Evolutionary conservation across 2,888 invertebrate genomes (phyloP).

Genomic region (Aphidoletes aphidimyza): DNA sequence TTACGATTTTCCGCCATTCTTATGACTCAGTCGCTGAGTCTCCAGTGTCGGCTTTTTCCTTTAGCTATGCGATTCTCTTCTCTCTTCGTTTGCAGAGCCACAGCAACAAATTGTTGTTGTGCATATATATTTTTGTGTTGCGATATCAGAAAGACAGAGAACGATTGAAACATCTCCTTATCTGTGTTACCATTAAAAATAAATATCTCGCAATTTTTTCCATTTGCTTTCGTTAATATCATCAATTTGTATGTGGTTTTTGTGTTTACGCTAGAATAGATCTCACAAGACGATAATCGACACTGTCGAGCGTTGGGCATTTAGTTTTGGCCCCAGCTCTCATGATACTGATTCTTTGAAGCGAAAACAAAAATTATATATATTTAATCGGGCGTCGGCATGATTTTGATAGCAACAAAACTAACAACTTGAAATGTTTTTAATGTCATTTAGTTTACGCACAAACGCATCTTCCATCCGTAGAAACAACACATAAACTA

Average conservation of each 20-base stretch:
- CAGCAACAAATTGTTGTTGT: too few species aligned
- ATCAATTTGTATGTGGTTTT: slow-evolving; percentile 24
- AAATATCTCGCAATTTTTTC: too few species aligned
- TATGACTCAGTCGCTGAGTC: too few species aligned
- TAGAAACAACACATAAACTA: too few species aligned
- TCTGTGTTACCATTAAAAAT: too few species aligned
- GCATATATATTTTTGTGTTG: too few species aligned
- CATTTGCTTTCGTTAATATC: neutral
- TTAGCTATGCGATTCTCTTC: too few species aligned
- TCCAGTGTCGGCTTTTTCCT: neutral
- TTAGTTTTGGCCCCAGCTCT: too few species aligned
- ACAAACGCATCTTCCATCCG: slow-evolving; percentile 36
- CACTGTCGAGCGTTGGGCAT: neutral
- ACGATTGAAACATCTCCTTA: too few species aligned
- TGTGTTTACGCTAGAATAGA: slow-evolving; percentile 3
- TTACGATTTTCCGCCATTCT: too few species aligned
- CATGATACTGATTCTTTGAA: neutral
- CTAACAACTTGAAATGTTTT: neutral
- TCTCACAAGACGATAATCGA: neutral
- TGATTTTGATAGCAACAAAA: neutral
- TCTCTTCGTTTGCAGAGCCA: too few species aligned
- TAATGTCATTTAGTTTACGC: neutral
- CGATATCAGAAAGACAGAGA: too few species aligned
- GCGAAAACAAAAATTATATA: slow-evolving; percentile 15
- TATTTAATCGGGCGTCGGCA: neutral